Conservation (phyloP, 2,113 vertebrate genomes). For the Takifugu bimaculatus region DNA sequence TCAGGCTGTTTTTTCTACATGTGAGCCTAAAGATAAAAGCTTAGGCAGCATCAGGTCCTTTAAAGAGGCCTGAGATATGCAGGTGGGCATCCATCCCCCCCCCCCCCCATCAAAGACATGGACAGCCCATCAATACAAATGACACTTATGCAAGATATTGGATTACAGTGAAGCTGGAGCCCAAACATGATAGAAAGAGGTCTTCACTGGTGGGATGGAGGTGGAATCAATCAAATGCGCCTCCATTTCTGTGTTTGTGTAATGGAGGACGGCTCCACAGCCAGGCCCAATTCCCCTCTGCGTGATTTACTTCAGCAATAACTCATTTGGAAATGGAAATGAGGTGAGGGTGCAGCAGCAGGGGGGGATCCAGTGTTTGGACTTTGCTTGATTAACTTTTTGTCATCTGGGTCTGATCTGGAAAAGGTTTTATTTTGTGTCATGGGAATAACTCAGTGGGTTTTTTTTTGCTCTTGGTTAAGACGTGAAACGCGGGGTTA, state of each 20-base stretch:
- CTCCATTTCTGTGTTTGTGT: slow-evolving; percentile 35
- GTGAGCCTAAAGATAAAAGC: background rate
- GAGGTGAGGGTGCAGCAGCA: slow-evolving; percentile 8
- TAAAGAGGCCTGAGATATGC: slow-evolving; percentile 1
- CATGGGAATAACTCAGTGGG: too few species aligned
- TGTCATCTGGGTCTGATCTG: too few species aligned
- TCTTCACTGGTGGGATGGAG: slow-evolving; percentile 32
- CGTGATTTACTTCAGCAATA: slow-evolving; percentile 38
- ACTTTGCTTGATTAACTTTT: background rate
- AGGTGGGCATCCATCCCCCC: background rate
- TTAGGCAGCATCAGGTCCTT: background rate
- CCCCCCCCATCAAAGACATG: background rate
- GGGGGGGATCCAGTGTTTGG: slow-evolving; percentile 9
- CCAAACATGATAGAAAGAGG: slow-evolving; percentile 16
- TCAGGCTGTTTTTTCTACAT: background rate
- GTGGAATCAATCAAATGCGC: slow-evolving; percentile 39
- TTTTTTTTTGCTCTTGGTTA: too few species aligned
- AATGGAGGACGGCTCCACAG: slow-evolving; percentile 50
- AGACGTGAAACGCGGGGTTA: too few species aligned
- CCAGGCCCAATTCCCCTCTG: slow-evolving; percentile 22
- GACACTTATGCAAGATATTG: slow-evolving; percentile 4
- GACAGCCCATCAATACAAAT: slow-evolving; percentile 14
- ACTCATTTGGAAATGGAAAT: slow-evolving; percentile 40
- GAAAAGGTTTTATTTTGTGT: too few species aligned
- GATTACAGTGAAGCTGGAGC: slow-evolving; percentile 31